Base-by-base conservation (phyloP, 2,888 invertebrate genomes). In the Acrobasis suavella region DNA sequence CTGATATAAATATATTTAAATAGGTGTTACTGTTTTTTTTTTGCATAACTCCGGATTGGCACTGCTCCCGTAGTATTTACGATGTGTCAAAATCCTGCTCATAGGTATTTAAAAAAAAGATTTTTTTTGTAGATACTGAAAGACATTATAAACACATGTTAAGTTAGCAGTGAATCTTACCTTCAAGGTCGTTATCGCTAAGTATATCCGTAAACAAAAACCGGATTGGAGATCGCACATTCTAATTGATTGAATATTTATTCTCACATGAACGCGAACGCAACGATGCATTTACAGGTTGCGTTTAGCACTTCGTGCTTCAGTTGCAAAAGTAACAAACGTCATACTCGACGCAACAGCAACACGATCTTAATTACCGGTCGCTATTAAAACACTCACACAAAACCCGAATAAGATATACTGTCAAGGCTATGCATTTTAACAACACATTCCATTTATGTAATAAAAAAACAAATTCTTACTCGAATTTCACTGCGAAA, bases 381-480 rank as follows among this genome's bases (percentile, higher is more conserved):
- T 75, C 22, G 14, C 42, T 74, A 72, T 70, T 68, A 68, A 32
- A 32, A 78, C 74, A 72, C 73, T 72, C 72, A 65, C 69, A 72
- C 76, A 85, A 82, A 81, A 80, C 71, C 70, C 66, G 64, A 81
- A 77, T 75, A 67, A 69, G 72, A 77, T 32, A 7, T 74, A 71
- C 68, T 74, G 71, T 78, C 85, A 87, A 89, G 86, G 87, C 78
- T 82, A 79, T 72, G 79, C 77, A 81, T 83, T 75, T 85, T 80
- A 88, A 87, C 85, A 87, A 87, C 89, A 90, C 90, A 89, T 86
- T 87, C 85, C 84, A 83, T 85, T 77, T 77, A 74, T 74, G 71
- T 71, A 74, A 69, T 16, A 69, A 72, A 74, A 72, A 73, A 69
- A 67, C 69, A 64, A 74, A 76, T 75, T 69, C 80, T 82, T 82